Base-by-base conservation (phyloP, 2,888 invertebrate genomes). In the Pheosia tremula region DNA sequence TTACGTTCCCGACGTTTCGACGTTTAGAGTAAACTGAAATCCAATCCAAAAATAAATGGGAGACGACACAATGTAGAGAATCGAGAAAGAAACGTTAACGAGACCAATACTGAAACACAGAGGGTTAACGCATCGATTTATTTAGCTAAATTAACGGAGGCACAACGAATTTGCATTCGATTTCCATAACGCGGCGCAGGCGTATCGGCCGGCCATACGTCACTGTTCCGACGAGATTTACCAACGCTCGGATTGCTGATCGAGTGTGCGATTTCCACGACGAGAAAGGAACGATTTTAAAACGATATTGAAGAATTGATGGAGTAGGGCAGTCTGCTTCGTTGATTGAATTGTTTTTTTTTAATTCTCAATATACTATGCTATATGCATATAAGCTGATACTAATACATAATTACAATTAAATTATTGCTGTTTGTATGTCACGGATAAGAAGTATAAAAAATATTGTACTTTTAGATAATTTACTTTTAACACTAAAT, bases 111-210 rank as follows among this genome's bases (percentile, higher is more conserved):
- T 85, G 86, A 88, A 74, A 78, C 85, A 87, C 84, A 82, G 87
- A 81, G 80, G 81, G 80, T 81, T 83, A 79, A 66, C 59, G 82
- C 85, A 86, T 86, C 89, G 84, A 91, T 92, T 89, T 91, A 93
- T 93, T 93, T 90, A 87, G 89, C 89, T 91, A 90, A 91, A 91
- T 92, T 91, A 93, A 91, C 89, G 84, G 85, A 82, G 82, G 85
- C 84, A 82, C 83, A 84, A 83, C 82, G 83, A 87, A 93, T 94
- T 93, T 93, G 93, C 93, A 93, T 93, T 86, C 85, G 83, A 93
- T 93, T 91, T 92, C 91, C 93, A 93, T 94, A 93, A 88, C 86
- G 86, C 81, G 74, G 82, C 68, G 78, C 85, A 74, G 86, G 85
- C 85, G 90, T 92, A 91, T 91, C 93, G 84, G 76, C 74, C 63